phyloP scores from a whole-genome alignment of 2,113 vertebrate species.

The Heliornis fulica region DNA sequence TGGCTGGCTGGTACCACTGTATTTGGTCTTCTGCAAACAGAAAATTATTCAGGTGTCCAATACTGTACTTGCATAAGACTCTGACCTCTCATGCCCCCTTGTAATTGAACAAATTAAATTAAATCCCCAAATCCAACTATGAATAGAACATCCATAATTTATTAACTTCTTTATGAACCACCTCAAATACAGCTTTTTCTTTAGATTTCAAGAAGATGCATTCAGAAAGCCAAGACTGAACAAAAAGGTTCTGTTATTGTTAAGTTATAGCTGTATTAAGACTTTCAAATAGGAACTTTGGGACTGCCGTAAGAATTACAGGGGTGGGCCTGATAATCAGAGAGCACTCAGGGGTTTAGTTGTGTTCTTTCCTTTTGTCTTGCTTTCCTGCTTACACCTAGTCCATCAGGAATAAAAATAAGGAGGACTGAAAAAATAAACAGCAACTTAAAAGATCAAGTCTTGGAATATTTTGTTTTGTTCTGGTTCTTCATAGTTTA shows the following conservation, averaged over 20 bases:
- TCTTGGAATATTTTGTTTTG: background rate
- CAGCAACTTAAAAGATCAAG: background rate
- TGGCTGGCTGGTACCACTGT: background rate
- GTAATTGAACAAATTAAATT: background rate
- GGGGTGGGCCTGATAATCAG: background rate
- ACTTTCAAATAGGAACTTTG: background rate
- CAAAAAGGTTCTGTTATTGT: background rate
- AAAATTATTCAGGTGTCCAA: background rate
- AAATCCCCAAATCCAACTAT: background rate
- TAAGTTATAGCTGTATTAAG: background rate
- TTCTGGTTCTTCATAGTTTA: background rate
- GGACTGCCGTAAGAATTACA: background rate
- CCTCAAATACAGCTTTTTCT: background rate
- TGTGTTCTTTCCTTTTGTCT: background rate
- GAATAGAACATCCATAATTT: background rate
- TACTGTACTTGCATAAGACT: background rate
- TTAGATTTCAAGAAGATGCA: background rate
- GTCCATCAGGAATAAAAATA: background rate
- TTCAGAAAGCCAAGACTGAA: background rate
- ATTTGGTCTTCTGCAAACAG: background rate
- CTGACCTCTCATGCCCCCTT: background rate
- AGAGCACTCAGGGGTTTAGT: background rate
- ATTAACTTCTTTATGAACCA: background rate
- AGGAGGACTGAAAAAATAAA: background rate
- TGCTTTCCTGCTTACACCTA: background rate